These are phyloP conservation scores for Mesoclemmys tuberculata DNA, from an alignment of 2,113 vertebrate genomes.

Conservation along the genomic window DNA sequence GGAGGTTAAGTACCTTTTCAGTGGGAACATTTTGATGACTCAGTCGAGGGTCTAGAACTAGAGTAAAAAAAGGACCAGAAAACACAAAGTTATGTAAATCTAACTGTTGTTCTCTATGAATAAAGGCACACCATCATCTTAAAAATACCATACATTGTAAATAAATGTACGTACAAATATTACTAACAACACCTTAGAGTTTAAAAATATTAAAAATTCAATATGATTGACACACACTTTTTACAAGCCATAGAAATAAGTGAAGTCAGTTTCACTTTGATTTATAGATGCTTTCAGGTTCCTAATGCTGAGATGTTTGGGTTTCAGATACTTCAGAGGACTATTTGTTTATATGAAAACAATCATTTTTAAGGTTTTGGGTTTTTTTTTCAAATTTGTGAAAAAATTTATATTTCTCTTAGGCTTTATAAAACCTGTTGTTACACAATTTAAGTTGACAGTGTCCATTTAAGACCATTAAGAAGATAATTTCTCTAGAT, in stretches of 20 bases:
- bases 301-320: neutral
- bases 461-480: neutral
- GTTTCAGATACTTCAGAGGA: neutral
- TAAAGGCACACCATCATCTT: neutral
- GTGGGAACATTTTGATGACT: neutral
- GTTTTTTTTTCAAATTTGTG: neutral
- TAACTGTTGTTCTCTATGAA: neutral
- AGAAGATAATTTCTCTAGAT: neutral
- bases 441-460: neutral
- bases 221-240: neutral
- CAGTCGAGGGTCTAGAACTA: neutral
- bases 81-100: neutral
- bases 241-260: neutral
- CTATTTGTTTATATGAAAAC: neutral
- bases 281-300: neutral
- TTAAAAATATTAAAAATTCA: neutral
- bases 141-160: neutral
- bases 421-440: neutral
- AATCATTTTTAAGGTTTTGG: neutral
- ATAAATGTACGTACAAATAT: neutral
- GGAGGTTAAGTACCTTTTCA: neutral
- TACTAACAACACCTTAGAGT: neutral
- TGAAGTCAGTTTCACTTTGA: neutral
- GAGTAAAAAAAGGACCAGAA: neutral
- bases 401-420: neutral